These are phyloP conservation scores for Protonemura montana DNA, from an alignment of 2,888 invertebrate species.

Conservation along the genomic window DNA sequence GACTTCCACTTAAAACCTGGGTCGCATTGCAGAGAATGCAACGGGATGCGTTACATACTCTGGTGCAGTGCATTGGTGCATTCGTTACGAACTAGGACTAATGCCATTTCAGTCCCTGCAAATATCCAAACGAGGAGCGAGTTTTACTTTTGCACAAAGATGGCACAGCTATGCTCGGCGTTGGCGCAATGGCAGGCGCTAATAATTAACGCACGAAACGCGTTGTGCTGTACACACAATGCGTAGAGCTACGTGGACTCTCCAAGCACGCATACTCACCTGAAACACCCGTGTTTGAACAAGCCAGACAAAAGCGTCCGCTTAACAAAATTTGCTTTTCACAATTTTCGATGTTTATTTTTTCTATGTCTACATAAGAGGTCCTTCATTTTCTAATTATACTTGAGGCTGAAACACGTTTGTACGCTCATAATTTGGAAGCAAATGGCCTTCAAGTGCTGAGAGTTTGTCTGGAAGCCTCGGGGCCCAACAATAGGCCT, in stretches of 20 bases:
- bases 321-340: neutral
- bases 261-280: neutral
- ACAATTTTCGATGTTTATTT: conserved; percentile 7
- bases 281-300: neutral
- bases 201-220: neutral
- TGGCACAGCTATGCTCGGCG: neutral
- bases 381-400: neutral
- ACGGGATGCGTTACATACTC: neutral
- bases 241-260: neutral
- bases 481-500: neutral
- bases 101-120: neutral
- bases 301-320: neutral
- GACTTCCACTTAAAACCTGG: neutral
- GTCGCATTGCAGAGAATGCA: neutral
- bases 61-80: neutral
- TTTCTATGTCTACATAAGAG: neutral
- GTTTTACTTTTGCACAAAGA: no score
- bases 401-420: neutral
- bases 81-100: neutral
- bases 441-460: neutral
- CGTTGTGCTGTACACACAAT: neutral
- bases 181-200: neutral
- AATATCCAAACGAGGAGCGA: neutral
- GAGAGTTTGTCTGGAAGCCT: neutral
- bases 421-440: neutral